Base-by-base conservation (phyloP, 2,113 vertebrate genomes). In the Myotis yumanensis region DNA sequence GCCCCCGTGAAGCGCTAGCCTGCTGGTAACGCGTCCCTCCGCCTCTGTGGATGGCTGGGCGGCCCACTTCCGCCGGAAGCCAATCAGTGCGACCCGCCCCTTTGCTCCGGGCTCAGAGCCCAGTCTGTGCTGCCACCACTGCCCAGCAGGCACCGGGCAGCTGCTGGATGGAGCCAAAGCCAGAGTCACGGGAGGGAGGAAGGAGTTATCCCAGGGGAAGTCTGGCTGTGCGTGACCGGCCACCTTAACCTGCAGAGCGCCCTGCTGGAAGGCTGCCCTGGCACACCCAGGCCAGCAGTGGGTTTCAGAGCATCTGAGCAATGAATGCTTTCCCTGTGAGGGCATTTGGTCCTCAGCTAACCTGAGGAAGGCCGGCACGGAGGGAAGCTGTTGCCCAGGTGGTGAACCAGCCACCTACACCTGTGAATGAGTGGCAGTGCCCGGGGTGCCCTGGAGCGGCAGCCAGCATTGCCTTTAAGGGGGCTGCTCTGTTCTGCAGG, bases 101-200 rank as follows among this genome's bases (percentile, higher is more conserved):
- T 89, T 86, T 59, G 94, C 90, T 94, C 43, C 40, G 59, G 92
- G 94, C 95, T 92, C 64, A 35, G 52, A 75, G 95, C 93, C 96
- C 81, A 11, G 43, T 59, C 54, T 92, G 59, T 62, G 69, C 81
- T 64, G 92, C 72, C 79, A 76, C 57, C 64, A 8, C n/a, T 57
- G 25, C 23, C 48, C 28, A 48, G 23, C 3, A 28, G 73, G 72
- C 77, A 17, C 77, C 37, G 73, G 85, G 59, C 77, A 88, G 77
- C 66, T 59, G 77, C 64, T 68, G 77, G 77, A 62, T 62, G 40
- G 32, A 82, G 62, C 69, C 51, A 64, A 62, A 86, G 48, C 62
- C 35, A 69, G 51, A 68, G 51, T 32, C 43, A 54, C 68, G 62
- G 59, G 22, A 32, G 54, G 32, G 59, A 37, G 69, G 73, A 80